These are phyloP conservation scores for Catamblyrhynchus diadema DNA, from an alignment of 2,797 vertebrate species.

Conservation along the genomic window DNA sequence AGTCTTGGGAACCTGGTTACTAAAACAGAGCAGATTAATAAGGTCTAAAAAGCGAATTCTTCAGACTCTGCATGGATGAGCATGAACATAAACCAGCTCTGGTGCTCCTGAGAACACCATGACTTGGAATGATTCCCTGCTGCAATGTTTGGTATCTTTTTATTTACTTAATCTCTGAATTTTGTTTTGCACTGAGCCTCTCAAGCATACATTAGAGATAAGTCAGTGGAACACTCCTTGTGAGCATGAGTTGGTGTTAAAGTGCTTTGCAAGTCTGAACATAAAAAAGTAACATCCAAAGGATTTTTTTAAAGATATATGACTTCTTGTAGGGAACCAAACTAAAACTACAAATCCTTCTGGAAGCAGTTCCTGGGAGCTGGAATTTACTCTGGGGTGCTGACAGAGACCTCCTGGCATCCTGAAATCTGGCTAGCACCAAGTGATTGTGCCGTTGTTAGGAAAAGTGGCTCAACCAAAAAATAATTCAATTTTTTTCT, in stretches of 20 bases:
- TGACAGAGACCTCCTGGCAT: neutral
- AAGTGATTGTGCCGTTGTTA: rapidly evolving
- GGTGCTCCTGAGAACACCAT: neutral
- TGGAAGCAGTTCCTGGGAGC: neutral
- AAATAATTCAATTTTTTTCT: neutral
- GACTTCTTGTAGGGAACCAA: neutral
- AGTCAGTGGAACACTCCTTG: neutral
- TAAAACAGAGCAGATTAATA: neutral
- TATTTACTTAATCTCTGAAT: slow-evolving; percentile 12
- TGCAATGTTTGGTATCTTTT: slow-evolving; percentile 4
- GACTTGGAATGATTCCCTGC: neutral
- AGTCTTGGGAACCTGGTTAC: neutral
- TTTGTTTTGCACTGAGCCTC: slow-evolving; percentile 8
- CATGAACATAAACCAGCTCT: neutral
- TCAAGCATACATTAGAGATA: slow-evolving; percentile 15
- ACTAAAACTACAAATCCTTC: neutral
- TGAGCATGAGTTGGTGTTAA: neutral
- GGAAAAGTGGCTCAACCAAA: neutral
- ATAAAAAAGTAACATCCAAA: neutral
- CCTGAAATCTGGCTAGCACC: neutral
- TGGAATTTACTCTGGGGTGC: neutral
- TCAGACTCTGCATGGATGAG: neutral
- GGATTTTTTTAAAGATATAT: neutral
- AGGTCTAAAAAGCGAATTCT: neutral
- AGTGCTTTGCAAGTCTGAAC: neutral